Conservation (phyloP, 2,113 vertebrate genomes). For the Epinephelus lanceolatus region DNA sequence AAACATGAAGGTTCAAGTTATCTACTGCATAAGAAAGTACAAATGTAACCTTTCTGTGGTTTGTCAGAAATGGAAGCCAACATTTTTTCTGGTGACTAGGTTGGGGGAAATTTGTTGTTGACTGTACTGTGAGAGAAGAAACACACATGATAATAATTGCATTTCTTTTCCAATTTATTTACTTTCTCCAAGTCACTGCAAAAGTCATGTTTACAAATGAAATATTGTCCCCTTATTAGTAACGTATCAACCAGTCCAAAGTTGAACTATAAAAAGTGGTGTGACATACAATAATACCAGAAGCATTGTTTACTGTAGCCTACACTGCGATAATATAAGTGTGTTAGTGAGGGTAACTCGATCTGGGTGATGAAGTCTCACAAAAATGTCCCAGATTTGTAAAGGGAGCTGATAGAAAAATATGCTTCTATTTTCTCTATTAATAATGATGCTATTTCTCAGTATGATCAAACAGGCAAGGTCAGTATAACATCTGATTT, state of each 20-base stretch:
- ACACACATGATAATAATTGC: neutral
- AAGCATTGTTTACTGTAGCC: constrained; percentile 15
- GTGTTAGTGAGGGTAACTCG: constrained; percentile 15
- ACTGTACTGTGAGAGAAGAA: constrained; percentile 5
- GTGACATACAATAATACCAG: constrained; percentile 32
- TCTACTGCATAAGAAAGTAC: no score
- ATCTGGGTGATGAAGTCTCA: neutral
- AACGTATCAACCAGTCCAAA: constrained; percentile 26
- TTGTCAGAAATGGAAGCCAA: no score
- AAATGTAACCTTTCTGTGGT: no score
- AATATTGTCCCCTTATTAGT: neutral
- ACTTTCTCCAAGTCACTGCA: constrained; percentile 45
- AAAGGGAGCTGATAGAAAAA: constrained; percentile 4
- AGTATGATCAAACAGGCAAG: neutral
- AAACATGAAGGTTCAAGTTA: no score
- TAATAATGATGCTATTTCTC: neutral
- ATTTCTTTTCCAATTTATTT: constrained; percentile 58
- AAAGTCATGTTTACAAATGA: constrained; percentile 57
- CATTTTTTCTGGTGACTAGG: no score
- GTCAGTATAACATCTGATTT: neutral
- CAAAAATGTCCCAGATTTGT: neutral
- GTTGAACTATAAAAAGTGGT: constrained; percentile 37
- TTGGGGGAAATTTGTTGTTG: neutral
- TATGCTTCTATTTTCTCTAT: neutral
- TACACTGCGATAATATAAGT: neutral